Percentiles rank a stretch among this genome's conserved stretches.
phyloP scores from a whole-genome alignment of 2,113 vertebrate genomes.

The Cairina moschata region DNA sequence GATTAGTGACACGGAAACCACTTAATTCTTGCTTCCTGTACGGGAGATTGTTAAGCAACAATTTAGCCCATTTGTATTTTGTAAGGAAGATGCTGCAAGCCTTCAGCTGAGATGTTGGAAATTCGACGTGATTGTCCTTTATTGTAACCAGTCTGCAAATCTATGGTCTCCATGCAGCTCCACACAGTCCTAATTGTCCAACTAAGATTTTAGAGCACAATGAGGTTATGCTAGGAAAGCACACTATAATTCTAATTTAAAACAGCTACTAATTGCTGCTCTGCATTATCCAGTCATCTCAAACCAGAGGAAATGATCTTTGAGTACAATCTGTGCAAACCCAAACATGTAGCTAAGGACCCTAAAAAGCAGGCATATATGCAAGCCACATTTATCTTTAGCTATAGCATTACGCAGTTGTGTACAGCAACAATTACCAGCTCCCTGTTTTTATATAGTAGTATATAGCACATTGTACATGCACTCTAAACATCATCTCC shows the following conservation, averaged over 20 bases:
- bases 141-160: not conserved
- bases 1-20: constrained; percentile 39
- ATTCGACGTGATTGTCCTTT: not conserved
- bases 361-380: not conserved
- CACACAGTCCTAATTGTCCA: rapidly evolving
- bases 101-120: not conserved
- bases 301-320: not conserved
- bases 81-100: not conserved
- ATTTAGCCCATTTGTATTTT: not conserved
- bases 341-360: not conserved
- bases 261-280: not conserved
- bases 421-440: not conserved
- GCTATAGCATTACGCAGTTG: not conserved
- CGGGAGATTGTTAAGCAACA: not conserved
- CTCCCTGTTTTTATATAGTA: not conserved
- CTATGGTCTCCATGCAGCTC: not conserved
- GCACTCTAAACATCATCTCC: too few relatives aligned
- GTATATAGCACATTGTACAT: not conserved
- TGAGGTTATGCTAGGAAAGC: not conserved
- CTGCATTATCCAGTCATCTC: not conserved
- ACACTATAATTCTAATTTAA: not conserved
- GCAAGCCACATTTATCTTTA: not conserved
- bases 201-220: not conserved
- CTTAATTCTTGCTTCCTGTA: constrained; percentile 26
- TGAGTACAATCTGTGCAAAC: not conserved